These are phyloP conservation scores for Ophthalmotilapia sp. DNA, from an alignment of 2,113 vertebrate genomes.

Conservation along the genomic window DNA sequence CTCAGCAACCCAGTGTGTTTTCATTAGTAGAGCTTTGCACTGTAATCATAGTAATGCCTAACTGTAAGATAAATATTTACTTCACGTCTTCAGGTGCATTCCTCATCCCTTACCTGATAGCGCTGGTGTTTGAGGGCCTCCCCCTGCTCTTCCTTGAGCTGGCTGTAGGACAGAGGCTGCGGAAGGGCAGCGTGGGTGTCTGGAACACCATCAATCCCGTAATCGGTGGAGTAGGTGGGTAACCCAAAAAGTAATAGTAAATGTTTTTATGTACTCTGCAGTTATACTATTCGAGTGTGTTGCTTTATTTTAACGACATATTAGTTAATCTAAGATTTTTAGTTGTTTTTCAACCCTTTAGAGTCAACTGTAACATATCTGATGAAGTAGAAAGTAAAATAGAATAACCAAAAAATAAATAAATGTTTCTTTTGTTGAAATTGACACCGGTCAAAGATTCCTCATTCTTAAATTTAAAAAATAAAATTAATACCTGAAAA, in stretches of 20 bases:
- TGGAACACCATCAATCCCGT: slow-evolving; percentile 83
- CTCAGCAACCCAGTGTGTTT: not conserved
- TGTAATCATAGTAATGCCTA: not conserved
- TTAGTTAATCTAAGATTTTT: not conserved
- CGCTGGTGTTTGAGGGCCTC: slow-evolving; percentile 82
- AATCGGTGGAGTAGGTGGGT: slow-evolving; percentile 79
- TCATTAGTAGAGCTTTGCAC: not conserved
- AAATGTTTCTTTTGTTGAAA: not conserved
- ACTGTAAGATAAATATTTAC: not conserved
- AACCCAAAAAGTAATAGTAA: not conserved
- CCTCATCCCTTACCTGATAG: slow-evolving; percentile 84
- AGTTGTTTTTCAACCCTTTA: not conserved
- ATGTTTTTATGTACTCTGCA: not conserved
- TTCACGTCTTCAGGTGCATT: slow-evolving; percentile 78
- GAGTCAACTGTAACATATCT: not conserved
- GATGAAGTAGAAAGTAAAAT: not conserved
- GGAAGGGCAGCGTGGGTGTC: slow-evolving; percentile 78
- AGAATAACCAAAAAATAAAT: not conserved
- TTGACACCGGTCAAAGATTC: not conserved
- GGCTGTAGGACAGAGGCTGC: slow-evolving; percentile 82
- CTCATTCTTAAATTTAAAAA: not conserved
- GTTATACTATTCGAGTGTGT: not conserved
- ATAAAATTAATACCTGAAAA: not conserved
- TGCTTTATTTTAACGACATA: not conserved
- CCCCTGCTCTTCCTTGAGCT: slow-evolving; percentile 84